Evolutionary conservation across 37 sponge, comb jelly and placozoan species (phyloP).

Genomic region (Oopsacas minuta): DNA sequence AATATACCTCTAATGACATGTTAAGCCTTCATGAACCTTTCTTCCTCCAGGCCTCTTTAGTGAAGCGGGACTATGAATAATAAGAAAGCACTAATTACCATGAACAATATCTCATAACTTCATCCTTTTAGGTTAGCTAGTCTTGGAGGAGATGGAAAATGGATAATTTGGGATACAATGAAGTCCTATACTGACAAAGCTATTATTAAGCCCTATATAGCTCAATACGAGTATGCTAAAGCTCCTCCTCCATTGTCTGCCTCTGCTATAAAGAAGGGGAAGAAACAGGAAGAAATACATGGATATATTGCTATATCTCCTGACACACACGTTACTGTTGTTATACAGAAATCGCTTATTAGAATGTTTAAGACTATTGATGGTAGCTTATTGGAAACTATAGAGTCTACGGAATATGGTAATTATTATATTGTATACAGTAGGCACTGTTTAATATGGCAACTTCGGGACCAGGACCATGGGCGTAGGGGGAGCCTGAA

Average conservation of each 20-base stretch:
- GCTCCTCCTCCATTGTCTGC: not conserved
- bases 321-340: not conserved
- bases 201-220: not conserved
- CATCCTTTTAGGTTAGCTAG: not conserved
- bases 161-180: not conserved
- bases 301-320: not conserved
- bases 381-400: not conserved
- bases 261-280: not conserved
- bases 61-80: too few species aligned
- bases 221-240: not conserved
- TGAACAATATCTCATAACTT: not conserved
- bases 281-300: not conserved
- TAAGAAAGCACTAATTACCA: too few species aligned
- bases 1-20: too few species aligned
- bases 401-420: not conserved
- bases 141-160: conserved; percentile 1
- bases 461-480: too few species aligned
- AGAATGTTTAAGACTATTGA: not conserved
- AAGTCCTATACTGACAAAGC: not conserved
- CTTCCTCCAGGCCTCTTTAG: too few species aligned
- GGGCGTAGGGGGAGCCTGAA: too few species aligned
- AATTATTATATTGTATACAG: not conserved
- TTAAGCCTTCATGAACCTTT: too few species aligned
- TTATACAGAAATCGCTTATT: not conserved
- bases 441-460: too few species aligned